phyloP scores from a whole-genome alignment of 1,140 invertebrate genomes.

The Pogonomyrmex barbatus region DNA sequence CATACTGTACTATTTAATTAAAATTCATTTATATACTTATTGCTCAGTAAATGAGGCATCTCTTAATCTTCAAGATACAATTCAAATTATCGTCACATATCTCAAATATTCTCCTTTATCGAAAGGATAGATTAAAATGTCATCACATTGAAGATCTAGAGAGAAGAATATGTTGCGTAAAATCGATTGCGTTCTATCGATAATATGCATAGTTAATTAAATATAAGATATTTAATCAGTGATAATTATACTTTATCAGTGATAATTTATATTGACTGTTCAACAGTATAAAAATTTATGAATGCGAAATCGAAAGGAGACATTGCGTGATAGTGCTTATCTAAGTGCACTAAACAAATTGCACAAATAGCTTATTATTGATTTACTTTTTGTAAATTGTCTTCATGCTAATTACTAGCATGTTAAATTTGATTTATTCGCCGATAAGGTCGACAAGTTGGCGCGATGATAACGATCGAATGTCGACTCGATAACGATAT shows the following conservation, averaged over 20 bases:
- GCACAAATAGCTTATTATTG: neutral
- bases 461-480: conserved; percentile 3
- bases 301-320: neutral
- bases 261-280: conserved; percentile 1
- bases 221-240: conserved; percentile 8
- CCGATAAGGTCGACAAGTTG: conserved; percentile 1
- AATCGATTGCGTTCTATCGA: neutral
- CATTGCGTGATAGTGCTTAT: neutral
- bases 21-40: neutral
- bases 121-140: neutral
- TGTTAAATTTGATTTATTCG: neutral
- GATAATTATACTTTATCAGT: conserved; percentile 4
- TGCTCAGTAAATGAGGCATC: neutral
- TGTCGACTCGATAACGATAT: neutral
- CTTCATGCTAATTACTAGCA: neutral
- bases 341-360: conserved; percentile 11
- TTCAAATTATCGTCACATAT: neutral
- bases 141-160: neutral
- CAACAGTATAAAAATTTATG: neutral
- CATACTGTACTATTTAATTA: conserved; percentile 28
- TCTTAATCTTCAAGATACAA: neutral
- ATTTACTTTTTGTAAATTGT: conserved; percentile 1
- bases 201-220: conserved; percentile 45
- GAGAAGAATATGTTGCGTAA: neutral
- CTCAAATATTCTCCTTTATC: neutral